Evolutionary conservation across 1,140 invertebrate genomes (phyloP).

Genomic region (Oncopodura yosiiana): DNA sequence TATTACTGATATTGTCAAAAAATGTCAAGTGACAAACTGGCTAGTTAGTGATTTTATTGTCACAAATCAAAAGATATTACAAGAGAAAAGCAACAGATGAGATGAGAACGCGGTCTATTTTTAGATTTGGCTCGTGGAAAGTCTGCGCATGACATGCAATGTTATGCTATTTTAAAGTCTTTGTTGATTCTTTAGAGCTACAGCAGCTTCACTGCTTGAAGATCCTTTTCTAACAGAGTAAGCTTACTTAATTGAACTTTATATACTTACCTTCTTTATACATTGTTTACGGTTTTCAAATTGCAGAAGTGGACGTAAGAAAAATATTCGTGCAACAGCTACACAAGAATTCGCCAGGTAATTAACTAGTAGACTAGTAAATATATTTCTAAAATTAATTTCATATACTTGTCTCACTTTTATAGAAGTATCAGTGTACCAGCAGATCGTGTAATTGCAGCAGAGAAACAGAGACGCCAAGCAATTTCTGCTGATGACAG

Average conservation of each 20-base stretch:
- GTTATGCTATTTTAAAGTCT: too few species aligned
- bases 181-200: too few species aligned
- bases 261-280: background rate
- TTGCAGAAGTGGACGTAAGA: conserved; percentile 33
- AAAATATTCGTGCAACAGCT: conserved; percentile 34
- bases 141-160: too few species aligned
- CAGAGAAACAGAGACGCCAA: conserved; percentile 35
- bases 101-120: too few species aligned
- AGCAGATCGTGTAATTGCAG: conserved; percentile 51
- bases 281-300: background rate
- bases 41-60: too few species aligned
- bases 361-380: too few species aligned
- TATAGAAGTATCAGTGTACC: conserved; percentile 78
- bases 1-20: too few species aligned
- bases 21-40: too few species aligned
- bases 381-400: conserved; percentile 35
- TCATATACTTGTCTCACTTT: conserved; percentile 68
- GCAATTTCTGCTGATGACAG: conserved; percentile 40
- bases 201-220: conserved; percentile 19
- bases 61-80: too few species aligned
- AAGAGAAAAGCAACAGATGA: too few species aligned
- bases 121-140: too few species aligned
- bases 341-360: conserved; percentile 28
- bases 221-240: conserved; percentile 31
- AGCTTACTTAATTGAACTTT: background rate